Evolutionary conservation across 2,888 invertebrate species (phyloP), one percentile per base, ranked within the genome.

Genomic region (Pantelozetes paolii): DNA sequence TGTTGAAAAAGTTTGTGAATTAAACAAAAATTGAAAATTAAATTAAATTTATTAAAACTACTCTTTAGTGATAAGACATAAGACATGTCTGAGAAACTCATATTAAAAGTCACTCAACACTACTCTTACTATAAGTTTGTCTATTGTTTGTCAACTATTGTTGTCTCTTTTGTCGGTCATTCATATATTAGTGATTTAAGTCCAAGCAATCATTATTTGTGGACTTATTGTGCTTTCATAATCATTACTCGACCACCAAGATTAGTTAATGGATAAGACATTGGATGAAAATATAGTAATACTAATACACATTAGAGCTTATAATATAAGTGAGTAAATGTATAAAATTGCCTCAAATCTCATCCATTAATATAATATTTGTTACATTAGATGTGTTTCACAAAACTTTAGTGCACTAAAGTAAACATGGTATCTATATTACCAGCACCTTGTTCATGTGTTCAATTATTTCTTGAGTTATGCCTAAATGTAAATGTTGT

Each of bases 221-320:
- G 28, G 36, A n/a, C 18, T 62, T 62, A 62, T 62, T 62, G 18
- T 62, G 26, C 59, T 8, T 20, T 59, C 59, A 28, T 28, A 28
- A 42, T 59, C 28, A 59, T 59, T 59, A 62, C 62, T 62, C 62
- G 32, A 26, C 62, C 18, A 36, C 36, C 59, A 26, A 28, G 28
- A 28, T 62, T 62, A 62, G 62, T 62, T 32, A 62, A 62, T 62
- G 62, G 62, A 32, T 62, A 32, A 62, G 62, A 62, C 30, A 32
- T 62, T 32, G 62, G 32, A 15, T 13, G 62, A 5, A 36, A 62
- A 62, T 62, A 62, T 32, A 62, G 32, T 32, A 50, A 50, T 50
- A 50, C 50, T 50, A 50, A 18, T 18, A 28, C n/a, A 62, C 18
- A 32, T 32, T 62, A 62, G 18, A 2, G 2, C 18, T 62, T 62